Conservation (phyloP, 2,888 invertebrate genomes). For the Phrixothrix hirtus region DNA sequence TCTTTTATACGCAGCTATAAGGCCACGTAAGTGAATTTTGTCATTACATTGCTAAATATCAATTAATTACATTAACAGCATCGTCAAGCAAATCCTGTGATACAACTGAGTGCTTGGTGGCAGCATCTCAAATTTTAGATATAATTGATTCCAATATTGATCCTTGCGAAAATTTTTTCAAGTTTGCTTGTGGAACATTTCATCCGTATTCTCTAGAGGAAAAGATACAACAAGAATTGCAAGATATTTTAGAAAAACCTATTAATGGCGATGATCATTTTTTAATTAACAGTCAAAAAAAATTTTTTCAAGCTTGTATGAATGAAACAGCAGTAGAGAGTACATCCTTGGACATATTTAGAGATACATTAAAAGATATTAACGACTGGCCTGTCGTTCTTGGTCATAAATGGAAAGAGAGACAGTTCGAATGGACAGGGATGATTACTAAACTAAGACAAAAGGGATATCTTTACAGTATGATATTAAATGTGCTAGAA, state of each 20-base stretch:
- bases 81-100: conserved; percentile 2
- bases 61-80: no score
- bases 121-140: conserved; percentile 69
- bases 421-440: conserved; percentile 41
- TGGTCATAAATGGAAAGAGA: conserved; percentile 36
- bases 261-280: conserved; percentile 13
- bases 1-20: neutral
- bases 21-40: neutral
- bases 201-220: conserved; percentile 54
- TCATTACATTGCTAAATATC: no score
- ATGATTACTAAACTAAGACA: conserved; percentile 39
- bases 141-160: conserved; percentile 69
- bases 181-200: conserved; percentile 72
- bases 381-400: conserved; percentile 47
- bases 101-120: conserved; percentile 64
- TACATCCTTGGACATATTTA: conserved; percentile 28
- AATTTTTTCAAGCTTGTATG: conserved; percentile 39
- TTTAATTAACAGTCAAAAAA: conserved; percentile 12
- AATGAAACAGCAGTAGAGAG: conserved; percentile 34
- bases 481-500: conserved; percentile 33
- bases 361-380: conserved; percentile 37
- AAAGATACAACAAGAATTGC: conserved; percentile 6
- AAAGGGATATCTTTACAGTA: conserved; percentile 38
- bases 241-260: conserved; percentile 14
- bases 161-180: conserved; percentile 79